Conservation (phyloP, 2,797 vertebrate species). For the Sardinella longiceps region DNA sequence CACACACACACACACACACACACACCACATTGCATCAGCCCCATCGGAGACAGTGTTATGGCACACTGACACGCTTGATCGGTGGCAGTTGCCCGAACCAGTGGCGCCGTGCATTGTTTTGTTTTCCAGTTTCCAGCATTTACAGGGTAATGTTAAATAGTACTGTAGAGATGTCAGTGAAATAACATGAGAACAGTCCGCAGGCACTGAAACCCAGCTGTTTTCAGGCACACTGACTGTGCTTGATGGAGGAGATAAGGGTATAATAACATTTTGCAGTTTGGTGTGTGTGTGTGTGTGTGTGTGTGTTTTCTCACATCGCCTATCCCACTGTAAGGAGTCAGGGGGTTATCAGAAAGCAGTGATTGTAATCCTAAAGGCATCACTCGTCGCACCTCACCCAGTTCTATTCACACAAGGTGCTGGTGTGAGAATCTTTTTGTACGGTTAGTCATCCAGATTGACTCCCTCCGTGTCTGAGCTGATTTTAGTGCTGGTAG, state of each 20-base stretch:
- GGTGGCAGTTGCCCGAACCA: not conserved
- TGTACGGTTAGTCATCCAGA: not conserved
- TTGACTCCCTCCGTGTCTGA: not conserved
- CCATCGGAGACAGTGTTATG: not conserved
- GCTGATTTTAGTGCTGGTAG: not conserved
- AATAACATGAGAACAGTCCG: not conserved
- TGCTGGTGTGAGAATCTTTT: not conserved
- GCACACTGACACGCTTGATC: not conserved
- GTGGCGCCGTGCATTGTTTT: not conserved
- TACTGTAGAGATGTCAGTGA: not conserved
- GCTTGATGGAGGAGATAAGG: not conserved
- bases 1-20: not conserved
- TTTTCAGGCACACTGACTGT: not conserved
- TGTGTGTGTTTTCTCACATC: not conserved
- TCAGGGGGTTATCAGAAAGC: conserved; percentile 27
- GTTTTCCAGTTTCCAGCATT: not conserved
- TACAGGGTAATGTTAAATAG: not conserved
- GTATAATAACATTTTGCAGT: not conserved
- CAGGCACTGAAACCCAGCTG: not conserved
- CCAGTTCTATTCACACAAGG: not conserved
- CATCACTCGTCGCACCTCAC: not conserved
- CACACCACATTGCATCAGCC: not conserved
- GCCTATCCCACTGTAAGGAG: conserved; percentile 21
- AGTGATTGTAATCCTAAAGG: conserved; percentile 19
- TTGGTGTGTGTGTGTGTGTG: not conserved